Evolutionary conservation across 2,113 vertebrate species (phyloP).

Genomic region (Trematocara marginatum): DNA sequence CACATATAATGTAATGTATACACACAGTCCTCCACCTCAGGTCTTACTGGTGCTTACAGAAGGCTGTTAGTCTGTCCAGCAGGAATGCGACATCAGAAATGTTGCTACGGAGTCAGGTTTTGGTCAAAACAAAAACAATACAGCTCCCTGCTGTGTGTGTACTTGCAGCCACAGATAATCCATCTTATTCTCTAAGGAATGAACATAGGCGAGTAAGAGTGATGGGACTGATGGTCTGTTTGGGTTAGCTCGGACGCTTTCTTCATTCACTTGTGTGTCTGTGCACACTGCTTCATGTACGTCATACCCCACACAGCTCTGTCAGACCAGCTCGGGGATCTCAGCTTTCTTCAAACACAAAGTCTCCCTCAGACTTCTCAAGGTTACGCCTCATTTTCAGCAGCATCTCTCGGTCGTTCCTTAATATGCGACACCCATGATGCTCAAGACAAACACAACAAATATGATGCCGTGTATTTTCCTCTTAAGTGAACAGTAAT

Average conservation of each 20-base stretch:
- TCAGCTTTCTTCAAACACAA: not conserved
- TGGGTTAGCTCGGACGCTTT: rapidly evolving
- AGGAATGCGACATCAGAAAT: not conserved
- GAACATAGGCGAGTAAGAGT: not conserved
- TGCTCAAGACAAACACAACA: not conserved
- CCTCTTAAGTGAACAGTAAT: not conserved
- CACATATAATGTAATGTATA: not conserved
- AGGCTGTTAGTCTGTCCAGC: not conserved
- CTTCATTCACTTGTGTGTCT: not conserved
- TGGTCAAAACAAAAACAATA: not conserved
- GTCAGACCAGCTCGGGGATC: not conserved
- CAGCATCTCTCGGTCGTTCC: not conserved
- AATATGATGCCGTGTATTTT: not conserved
- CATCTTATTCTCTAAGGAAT: not conserved
- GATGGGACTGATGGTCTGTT: not conserved
- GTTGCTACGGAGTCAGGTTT: not conserved
- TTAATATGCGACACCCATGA: not conserved
- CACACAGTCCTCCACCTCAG: not conserved
- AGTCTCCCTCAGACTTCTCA: not conserved
- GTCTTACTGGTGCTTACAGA: not conserved
- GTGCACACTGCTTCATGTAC: not conserved
- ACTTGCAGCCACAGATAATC: not conserved
- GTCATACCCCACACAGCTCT: not conserved
- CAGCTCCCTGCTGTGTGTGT: not conserved
- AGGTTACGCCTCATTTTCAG: not conserved